Evolutionary conservation across 2,113 vertebrate genomes (phyloP).

Genomic region (Dipodomys merriami): DNA sequence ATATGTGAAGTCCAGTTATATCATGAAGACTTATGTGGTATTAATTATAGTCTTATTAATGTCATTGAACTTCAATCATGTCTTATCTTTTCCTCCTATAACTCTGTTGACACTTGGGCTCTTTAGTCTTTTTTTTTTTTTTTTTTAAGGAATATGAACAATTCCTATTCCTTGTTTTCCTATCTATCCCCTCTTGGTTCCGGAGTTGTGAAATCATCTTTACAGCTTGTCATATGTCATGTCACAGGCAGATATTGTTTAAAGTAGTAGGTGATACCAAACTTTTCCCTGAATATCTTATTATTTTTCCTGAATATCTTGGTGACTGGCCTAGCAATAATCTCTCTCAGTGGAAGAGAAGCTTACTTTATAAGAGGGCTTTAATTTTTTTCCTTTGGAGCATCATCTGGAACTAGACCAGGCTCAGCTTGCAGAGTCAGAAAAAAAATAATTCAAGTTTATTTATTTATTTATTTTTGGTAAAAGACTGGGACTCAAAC

Average conservation of each 20-base stretch:
- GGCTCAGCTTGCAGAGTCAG: background rate
- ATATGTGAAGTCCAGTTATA: background rate
- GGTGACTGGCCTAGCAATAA: background rate
- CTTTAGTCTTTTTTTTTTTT: background rate
- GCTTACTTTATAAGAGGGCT: background rate
- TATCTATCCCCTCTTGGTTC: background rate
- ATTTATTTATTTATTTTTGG: too few species aligned
- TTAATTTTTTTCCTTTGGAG: background rate
- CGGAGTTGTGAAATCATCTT: constrained; percentile 21
- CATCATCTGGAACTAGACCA: background rate
- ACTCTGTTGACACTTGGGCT: background rate
- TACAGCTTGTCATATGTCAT: background rate
- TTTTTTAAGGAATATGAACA: too few species aligned
- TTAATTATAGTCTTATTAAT: background rate
- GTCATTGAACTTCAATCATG: background rate
- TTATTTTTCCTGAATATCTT: background rate
- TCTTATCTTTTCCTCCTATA: background rate
- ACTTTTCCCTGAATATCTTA: background rate
- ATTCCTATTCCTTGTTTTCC: background rate
- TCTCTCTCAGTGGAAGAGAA: background rate
- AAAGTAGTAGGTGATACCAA: background rate
- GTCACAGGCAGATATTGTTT: background rate
- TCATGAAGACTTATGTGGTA: background rate
- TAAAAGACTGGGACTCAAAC: too few species aligned
- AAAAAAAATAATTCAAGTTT: background rate